Evolutionary conservation across 1,140 invertebrate species (phyloP).

Genomic region (Drosophila ercepeae): DNA sequence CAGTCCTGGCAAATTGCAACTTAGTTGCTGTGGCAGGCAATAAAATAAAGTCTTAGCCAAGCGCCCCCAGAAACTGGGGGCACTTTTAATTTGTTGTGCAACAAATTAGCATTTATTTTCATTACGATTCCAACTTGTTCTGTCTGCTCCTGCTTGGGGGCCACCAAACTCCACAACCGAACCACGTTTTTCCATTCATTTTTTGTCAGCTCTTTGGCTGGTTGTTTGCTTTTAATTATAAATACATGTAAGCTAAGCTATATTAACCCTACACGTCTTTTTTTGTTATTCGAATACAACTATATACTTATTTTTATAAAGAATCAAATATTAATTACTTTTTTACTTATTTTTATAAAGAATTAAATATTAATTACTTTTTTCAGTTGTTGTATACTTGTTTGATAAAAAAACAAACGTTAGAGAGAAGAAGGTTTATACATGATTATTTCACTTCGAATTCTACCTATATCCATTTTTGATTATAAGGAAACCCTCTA

Average conservation of each 20-base stretch:
- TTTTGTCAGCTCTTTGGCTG: slow-evolving; percentile 28
- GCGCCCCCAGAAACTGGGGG: slow-evolving; percentile 31
- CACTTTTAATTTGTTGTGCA: slow-evolving; percentile 79
- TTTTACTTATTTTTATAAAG: too few relatives aligned
- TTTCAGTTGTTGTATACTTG: too few relatives aligned
- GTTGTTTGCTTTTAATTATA: slow-evolving; percentile 72
- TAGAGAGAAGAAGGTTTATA: too few relatives aligned
- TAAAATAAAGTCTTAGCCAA: slow-evolving; percentile 77
- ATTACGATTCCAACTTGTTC: slow-evolving; percentile 63
- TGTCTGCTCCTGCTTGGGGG: not conserved
- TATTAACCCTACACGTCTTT: slow-evolving; percentile 4
- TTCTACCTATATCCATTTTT: too few relatives aligned
- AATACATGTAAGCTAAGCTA: slow-evolving; percentile 31
- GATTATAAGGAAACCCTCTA: too few relatives aligned
- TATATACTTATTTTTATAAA: not conserved
- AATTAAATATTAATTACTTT: too few relatives aligned
- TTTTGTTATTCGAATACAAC: not conserved
- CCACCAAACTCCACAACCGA: not conserved
- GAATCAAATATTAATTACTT: too few relatives aligned
- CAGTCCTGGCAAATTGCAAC: slow-evolving; percentile 54
- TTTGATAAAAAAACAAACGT: too few relatives aligned
- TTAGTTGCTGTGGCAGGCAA: slow-evolving; percentile 71
- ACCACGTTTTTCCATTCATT: slow-evolving; percentile 11
- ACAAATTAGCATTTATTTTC: slow-evolving; percentile 81
- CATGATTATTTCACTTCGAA: too few relatives aligned